phyloP scores from a whole-genome alignment of 2,888 invertebrate genomes.

The Lochmaea crataegi region DNA sequence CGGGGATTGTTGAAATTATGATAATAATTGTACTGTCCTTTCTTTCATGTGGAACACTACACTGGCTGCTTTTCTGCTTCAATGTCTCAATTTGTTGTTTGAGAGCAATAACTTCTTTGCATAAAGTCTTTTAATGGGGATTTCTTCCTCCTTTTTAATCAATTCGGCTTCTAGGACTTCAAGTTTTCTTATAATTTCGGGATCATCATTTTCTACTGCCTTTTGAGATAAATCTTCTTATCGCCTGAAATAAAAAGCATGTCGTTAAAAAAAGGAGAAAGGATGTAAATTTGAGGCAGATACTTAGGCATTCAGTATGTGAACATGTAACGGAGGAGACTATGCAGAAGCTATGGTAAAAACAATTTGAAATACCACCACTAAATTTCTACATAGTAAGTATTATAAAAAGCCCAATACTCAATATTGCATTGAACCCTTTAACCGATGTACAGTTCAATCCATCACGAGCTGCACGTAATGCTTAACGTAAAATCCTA shows the following conservation, averaged over 20 bases:
- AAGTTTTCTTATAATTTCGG: slow-evolving; percentile 55
- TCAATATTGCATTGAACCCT: no score
- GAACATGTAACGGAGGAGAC: no score
- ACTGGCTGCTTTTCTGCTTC: slow-evolving; percentile 56
- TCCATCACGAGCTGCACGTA: no score
- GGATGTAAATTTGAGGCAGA: no score
- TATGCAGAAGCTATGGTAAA: no score
- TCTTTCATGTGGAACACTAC: slow-evolving; percentile 47
- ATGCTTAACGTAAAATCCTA: no score
- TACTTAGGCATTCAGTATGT: no score
- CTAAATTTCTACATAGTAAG: no score
- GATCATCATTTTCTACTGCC: slow-evolving; percentile 45
- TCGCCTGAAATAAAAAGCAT: slow-evolving; percentile 53
- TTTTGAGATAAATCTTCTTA: slow-evolving; percentile 58
- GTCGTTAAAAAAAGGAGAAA: no score
- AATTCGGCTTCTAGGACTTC: slow-evolving; percentile 59
- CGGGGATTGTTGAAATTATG: slow-evolving; percentile 57
- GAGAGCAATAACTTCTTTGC: slow-evolving; percentile 63
- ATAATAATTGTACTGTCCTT: slow-evolving; percentile 39
- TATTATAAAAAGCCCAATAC: no score
- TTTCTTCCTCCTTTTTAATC: slow-evolving; percentile 64
- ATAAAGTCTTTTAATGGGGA: slow-evolving; percentile 63
- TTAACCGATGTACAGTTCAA: no score
- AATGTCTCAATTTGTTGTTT: slow-evolving; percentile 62
- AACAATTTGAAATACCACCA: no score